Evolutionary conservation across 1,140 invertebrate species (phyloP).

Genomic region (Trichonephila clavipes): DNA sequence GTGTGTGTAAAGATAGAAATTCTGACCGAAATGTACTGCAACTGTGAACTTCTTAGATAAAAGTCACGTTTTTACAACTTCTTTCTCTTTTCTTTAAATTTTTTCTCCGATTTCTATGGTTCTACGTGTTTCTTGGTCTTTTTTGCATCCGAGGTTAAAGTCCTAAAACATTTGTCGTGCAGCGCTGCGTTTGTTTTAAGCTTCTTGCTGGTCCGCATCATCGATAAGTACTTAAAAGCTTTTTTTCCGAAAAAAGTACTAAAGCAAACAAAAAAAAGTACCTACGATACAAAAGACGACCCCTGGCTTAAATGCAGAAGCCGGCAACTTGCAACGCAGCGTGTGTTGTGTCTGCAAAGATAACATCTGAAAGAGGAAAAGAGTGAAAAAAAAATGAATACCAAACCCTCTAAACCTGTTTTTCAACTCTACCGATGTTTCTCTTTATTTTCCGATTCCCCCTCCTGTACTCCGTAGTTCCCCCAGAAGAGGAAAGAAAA

Average conservation of each 20-base stretch:
- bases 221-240: conserved; percentile 10
- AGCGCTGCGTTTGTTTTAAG: neutral
- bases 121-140: neutral
- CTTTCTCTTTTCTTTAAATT: too few relatives aligned
- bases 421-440: conserved; percentile 52
- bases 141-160: neutral
- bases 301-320: conserved; percentile 27
- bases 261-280: neutral
- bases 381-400: conserved; percentile 9
- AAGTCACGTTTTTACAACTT: too few relatives aligned
- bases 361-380: conserved; percentile 45
- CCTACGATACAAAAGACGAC: neutral
- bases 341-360: conserved; percentile 42
- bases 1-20: too few relatives aligned
- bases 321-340: conserved; percentile 40
- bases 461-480: conserved; percentile 13
- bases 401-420: conserved; percentile 59
- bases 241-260: neutral
- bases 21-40: too few relatives aligned
- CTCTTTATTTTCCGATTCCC: conserved; percentile 41
- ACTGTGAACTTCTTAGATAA: too few relatives aligned
- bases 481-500: neutral
- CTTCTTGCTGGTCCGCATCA: neutral
- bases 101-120: neutral
- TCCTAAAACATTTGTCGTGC: neutral